Evolutionary conservation across 2,113 vertebrate genomes (phyloP).

Genomic region (Promerops cafer): DNA sequence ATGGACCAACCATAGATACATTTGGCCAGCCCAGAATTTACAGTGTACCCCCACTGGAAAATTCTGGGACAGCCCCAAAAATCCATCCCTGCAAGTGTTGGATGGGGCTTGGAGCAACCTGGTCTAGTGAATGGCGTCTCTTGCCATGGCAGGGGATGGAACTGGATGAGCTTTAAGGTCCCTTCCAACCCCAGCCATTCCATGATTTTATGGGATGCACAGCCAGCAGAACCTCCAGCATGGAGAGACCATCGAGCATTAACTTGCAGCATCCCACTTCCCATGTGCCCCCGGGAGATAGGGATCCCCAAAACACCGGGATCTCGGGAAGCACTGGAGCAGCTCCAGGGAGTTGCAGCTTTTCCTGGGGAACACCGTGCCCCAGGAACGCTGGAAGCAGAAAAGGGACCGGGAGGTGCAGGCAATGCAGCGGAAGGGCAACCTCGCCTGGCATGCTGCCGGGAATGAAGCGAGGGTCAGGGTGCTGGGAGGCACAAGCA

Average conservation of each 20-base stretch:
- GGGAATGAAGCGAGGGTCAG: background rate
- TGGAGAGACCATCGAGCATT: rapidly evolving
- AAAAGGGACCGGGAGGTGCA: background rate
- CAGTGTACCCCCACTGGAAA: background rate
- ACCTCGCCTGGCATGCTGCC: too few relatives aligned
- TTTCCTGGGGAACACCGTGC: background rate
- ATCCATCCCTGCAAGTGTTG: background rate
- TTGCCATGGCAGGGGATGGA: background rate
- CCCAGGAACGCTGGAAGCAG: background rate
- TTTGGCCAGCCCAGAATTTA: background rate
- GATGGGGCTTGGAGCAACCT: background rate
- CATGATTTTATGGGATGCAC: background rate
- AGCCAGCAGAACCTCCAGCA: background rate
- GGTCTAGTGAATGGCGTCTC: background rate
- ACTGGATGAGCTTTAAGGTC: background rate
- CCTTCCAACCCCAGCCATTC: background rate
- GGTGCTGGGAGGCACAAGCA: too few relatives aligned
- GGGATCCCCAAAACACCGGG: background rate
- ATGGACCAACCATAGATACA: background rate
- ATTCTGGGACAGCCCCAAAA: background rate
- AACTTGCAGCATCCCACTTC: too few relatives aligned
- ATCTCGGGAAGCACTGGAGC: background rate
- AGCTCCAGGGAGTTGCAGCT: background rate
- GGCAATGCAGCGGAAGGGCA: rapidly evolving
- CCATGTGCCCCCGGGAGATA: background rate